phyloP scores from a whole-genome alignment of 1,140 invertebrate species.

The Colletes gigas region DNA sequence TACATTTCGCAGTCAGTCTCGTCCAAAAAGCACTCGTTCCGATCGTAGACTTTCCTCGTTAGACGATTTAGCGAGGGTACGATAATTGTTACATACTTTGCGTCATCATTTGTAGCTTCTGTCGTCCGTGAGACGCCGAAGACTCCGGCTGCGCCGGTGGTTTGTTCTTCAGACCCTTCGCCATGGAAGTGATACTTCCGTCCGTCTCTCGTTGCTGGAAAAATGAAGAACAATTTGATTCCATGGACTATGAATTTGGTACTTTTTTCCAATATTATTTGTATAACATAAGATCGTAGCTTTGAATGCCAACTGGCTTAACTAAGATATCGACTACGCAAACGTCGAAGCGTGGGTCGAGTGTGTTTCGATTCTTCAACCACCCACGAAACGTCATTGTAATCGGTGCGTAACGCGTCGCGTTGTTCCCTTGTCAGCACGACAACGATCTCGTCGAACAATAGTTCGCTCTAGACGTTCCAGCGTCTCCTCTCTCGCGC shows the following conservation, averaged over 20 bases:
- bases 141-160: conserved; percentile 72
- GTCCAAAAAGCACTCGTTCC: too few species aligned
- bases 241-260: too few species aligned
- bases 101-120: conserved; percentile 78
- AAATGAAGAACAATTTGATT: background rate
- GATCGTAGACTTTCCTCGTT: too few species aligned
- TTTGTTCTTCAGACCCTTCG: conserved; percentile 71
- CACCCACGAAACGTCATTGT: too few species aligned
- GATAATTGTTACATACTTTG: conserved; percentile 77
- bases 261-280: too few species aligned
- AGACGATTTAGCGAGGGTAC: too few species aligned
- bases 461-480: conserved; percentile 28
- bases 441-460: conserved; percentile 7
- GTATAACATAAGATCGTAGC: too few species aligned
- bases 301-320: too few species aligned
- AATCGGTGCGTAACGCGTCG: too few species aligned
- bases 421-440: background rate
- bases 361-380: too few species aligned
- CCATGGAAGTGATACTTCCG: conserved; percentile 59
- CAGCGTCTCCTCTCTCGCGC: background rate
- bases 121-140: conserved; percentile 62
- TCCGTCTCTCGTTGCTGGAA: conserved; percentile 55
- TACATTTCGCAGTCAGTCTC: too few species aligned
- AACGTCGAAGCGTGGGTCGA: too few species aligned
- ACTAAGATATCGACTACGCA: background rate